phyloP scores from a whole-genome alignment of 2,888 invertebrate species.

The Stegophylla sp. region DNA sequence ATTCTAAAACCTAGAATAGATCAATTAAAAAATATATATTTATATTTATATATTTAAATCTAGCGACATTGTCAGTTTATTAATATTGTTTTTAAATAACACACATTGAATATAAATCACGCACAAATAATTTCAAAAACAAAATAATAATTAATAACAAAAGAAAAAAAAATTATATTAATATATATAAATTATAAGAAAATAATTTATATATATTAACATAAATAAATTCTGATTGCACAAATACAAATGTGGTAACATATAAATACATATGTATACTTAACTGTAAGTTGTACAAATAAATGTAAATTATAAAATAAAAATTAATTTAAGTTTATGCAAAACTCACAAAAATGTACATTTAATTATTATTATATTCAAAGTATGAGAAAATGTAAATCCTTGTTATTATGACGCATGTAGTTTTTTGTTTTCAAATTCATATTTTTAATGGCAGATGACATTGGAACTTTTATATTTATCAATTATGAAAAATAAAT shows the following conservation, averaged over 20 bases:
- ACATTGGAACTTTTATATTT: conserved; percentile 13
- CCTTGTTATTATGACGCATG: conserved; percentile 20
- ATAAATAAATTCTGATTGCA: conserved; percentile 52
- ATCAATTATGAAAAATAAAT: background rate
- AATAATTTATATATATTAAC: conserved; percentile 41
- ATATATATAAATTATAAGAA: no score
- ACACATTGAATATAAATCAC: conserved; percentile 43
- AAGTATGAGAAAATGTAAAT: conserved; percentile 21
- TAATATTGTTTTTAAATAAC: conserved; percentile 37
- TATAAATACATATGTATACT: conserved; percentile 35
- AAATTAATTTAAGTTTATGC: conserved; percentile 26
- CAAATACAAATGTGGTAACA: conserved; percentile 53
- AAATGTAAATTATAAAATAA: conserved; percentile 23
- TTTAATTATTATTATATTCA: conserved; percentile 4
- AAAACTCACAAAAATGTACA: conserved; percentile 32
- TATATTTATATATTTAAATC: background rate
- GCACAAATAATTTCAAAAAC: conserved; percentile 45
- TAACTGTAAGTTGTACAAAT: conserved; percentile 42
- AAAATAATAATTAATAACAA: no score
- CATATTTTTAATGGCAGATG: conserved; percentile 4
- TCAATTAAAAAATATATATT: conserved; percentile 18
- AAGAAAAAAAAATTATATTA: no score
- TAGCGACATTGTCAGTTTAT: background rate
- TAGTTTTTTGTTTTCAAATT: conserved; percentile 9
- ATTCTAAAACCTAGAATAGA: background rate